Conservation (phyloP, 2,797 vertebrate genomes). For the Paguma larvata region DNA sequence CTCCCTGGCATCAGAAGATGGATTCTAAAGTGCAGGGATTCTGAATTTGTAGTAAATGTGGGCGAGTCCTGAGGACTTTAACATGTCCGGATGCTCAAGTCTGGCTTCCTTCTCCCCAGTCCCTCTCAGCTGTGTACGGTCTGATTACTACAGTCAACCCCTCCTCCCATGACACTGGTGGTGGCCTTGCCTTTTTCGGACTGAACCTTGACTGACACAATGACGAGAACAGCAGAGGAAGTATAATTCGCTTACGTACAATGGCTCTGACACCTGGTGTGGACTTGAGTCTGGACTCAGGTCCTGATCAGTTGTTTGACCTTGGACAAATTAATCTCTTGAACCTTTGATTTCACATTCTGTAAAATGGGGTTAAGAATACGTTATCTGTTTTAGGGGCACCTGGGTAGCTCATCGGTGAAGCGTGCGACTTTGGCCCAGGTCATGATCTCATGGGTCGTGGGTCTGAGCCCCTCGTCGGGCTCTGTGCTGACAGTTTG, state of each 20-base stretch:
- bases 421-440: no score
- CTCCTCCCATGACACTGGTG: background rate
- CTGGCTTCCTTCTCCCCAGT: background rate
- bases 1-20: background rate
- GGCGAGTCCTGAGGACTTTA: background rate
- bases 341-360: background rate
- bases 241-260: background rate
- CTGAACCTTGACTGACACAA: background rate
- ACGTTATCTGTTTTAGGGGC: background rate
- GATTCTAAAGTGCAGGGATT: background rate
- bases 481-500: no score
- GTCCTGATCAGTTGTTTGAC: background rate
- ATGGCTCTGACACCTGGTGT: background rate
- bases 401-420: no score
- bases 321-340: background rate
- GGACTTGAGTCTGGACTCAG: background rate
- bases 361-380: background rate
- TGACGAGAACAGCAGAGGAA: background rate
- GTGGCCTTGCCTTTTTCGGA: background rate
- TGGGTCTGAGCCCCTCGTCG: no score
- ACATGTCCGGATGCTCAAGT: background rate
- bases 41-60: background rate
- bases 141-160: background rate
- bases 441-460: no score
- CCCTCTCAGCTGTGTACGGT: background rate